These are phyloP conservation scores for Halictus quadricinctus DNA, from an alignment of 2,888 invertebrate species.

Conservation along the genomic window DNA sequence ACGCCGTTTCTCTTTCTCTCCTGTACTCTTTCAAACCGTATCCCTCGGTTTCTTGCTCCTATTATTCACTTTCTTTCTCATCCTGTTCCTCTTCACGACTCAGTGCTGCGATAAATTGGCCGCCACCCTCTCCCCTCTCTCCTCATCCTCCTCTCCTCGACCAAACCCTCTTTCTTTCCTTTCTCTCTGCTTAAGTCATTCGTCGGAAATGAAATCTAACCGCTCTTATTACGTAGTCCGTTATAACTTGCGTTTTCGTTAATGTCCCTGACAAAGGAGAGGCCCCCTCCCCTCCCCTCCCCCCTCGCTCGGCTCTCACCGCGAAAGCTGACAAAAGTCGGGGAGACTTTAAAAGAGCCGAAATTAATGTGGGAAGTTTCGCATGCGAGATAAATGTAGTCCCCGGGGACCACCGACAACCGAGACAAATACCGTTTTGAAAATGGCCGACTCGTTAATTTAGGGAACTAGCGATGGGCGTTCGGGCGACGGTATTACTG, in stretches of 20 bases:
- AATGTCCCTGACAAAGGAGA: conserved; percentile 52
- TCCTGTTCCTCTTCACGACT: conserved; percentile 32
- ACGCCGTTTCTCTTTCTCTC: neutral
- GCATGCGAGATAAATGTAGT: conserved; percentile 36
- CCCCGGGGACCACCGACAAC: conserved; percentile 20
- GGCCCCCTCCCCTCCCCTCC: neutral
- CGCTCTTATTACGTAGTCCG: conserved; percentile 62
- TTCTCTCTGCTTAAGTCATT: conserved; percentile 43
- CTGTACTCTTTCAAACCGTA: conserved; percentile 17
- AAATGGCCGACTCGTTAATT: conserved; percentile 37
- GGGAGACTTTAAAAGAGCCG: conserved; percentile 21
- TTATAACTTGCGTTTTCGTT: conserved; percentile 68
- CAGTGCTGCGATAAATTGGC: conserved; percentile 64
- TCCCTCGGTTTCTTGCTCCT: conserved; percentile 32
- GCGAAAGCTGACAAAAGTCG: conserved; percentile 42
- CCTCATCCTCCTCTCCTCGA: conserved; percentile 19
- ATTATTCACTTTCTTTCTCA: conserved; percentile 42
- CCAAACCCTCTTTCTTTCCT: conserved; percentile 19
- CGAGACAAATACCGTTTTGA: conserved; percentile 24
- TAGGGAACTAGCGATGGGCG: neutral
- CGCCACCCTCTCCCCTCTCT: conserved; percentile 8
- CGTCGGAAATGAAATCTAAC: conserved; percentile 53
- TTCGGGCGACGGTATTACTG: neutral
- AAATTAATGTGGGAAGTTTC: conserved; percentile 58
- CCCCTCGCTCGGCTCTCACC: neutral